These are phyloP conservation scores for Eupithecia exiguata DNA, from an alignment of 2,888 invertebrate species.

Conservation along the genomic window DNA sequence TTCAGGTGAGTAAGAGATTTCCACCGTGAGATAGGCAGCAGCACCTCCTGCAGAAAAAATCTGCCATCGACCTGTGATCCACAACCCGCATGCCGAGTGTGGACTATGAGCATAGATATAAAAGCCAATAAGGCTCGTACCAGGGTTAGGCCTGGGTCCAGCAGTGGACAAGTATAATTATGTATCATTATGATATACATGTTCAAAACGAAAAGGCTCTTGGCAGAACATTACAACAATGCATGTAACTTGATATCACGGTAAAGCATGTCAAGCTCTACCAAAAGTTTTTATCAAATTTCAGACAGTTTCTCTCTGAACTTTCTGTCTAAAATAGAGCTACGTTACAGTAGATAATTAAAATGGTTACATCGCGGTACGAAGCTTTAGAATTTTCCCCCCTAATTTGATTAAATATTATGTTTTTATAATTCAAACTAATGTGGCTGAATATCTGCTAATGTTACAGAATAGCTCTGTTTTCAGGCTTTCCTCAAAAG, in stretches of 20 bases:
- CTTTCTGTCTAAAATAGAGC: not conserved
- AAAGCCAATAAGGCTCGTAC: too few species aligned
- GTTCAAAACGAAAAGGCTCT: not conserved
- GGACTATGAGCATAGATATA: too few species aligned
- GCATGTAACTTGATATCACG: not conserved
- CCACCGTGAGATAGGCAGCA: too few species aligned
- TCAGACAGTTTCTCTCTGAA: not conserved
- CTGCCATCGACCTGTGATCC: too few species aligned
- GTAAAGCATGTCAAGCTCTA: not conserved
- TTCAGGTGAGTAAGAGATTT: too few species aligned
- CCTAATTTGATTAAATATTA: not conserved
- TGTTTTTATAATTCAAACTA: constrained; percentile 8
- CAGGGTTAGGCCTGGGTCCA: too few species aligned
- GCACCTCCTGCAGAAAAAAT: too few species aligned
- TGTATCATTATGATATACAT: too few species aligned
- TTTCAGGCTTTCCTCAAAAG: not conserved
- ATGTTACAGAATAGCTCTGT: not conserved
- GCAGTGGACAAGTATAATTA: too few species aligned
- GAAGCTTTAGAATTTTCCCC: not conserved
- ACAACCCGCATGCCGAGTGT: too few species aligned
- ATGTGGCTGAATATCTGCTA: not conserved
- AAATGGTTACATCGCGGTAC: not conserved
- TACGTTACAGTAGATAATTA: not conserved
- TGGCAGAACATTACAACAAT: too few species aligned
- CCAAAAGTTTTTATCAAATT: not conserved